Base-by-base conservation (phyloP, 2,888 invertebrate species). In the Liopterus haemorrhoidalis region DNA sequence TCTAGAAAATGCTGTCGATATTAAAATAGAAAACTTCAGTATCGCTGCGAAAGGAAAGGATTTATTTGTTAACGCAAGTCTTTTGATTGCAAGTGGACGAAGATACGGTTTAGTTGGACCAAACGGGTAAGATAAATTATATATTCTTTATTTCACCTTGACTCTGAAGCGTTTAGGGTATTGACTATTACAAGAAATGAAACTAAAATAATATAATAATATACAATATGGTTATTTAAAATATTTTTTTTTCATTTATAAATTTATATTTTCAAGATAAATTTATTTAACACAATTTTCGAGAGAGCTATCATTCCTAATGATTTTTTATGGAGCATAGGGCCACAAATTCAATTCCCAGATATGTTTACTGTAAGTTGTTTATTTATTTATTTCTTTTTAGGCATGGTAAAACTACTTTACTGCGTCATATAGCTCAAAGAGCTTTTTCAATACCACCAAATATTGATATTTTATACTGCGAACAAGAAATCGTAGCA, bases 41-140 rank as follows among this genome's bases (percentile, higher is more conserved):
- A 99, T 99, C 56, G 82, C 92, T 14, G 99, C 99, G 0, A 89
- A 93, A 67, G 99, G 99, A 43, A 93, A 99, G 59, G 93, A 96
- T 63, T 73, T 99, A 32, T 97, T 99, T 67, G 86, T 93, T 21
- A 97, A 99, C 67, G 96, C 99, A 0, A 90, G 82, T 65, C 71
- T 99, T 21, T 71, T 91, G 39, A 95, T 99, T 56, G 94, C 96
- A 0, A 81, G 86, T 59, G 93, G 95, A 0, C 78, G 97, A 32
- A 80, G 93, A 57, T 99, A 99, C 68, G 99, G 99, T 59, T 73
- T 99, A 4, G 97, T 99, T 2, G 99, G 99, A 16, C 99, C 99
- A 1, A 99, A 99, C 67, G 99, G 92, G 82, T 84, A 68, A 65
- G 69, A 59, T 27, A 39, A 31, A 24, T 20, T 1, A 16, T 19